Conservation (phyloP, 2,113 vertebrate genomes). For the Ciconia stormi region DNA sequence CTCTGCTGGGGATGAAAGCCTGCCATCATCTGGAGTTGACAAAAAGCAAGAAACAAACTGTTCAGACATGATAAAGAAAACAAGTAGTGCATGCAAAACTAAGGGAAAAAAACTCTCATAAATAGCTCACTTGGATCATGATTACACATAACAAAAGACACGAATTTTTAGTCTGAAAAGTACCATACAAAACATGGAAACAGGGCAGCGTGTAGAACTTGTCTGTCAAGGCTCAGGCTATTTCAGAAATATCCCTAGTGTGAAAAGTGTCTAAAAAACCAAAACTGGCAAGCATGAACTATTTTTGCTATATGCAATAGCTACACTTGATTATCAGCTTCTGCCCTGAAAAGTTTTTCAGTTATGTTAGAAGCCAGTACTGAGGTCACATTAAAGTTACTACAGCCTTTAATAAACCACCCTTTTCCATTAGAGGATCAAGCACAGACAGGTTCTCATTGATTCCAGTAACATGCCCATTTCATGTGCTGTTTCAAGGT, state of each 20-base stretch:
- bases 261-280: not conserved
- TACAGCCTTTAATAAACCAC: not conserved
- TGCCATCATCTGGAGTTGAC: slow-evolving; percentile 75
- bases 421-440: not conserved
- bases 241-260: not conserved
- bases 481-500: not conserved
- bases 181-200: not conserved
- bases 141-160: not conserved
- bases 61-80: not conserved
- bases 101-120: not conserved
- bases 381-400: not conserved
- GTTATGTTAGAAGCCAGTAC: not conserved
- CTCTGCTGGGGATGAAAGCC: slow-evolving; percentile 75
- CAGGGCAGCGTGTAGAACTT: not conserved
- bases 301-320: not conserved
- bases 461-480: not conserved
- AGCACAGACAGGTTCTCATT: not conserved
- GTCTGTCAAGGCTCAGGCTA: not conserved
- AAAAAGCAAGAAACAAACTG: slow-evolving; percentile 30
- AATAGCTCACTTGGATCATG: not conserved
- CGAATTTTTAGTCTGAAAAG: not conserved
- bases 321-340: not conserved
- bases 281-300: not conserved
- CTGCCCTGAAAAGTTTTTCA: not conserved
- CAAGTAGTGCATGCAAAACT: not conserved